Evolutionary conservation across 2,113 vertebrate species (phyloP).

Genomic region (Neotoma lepida): DNA sequence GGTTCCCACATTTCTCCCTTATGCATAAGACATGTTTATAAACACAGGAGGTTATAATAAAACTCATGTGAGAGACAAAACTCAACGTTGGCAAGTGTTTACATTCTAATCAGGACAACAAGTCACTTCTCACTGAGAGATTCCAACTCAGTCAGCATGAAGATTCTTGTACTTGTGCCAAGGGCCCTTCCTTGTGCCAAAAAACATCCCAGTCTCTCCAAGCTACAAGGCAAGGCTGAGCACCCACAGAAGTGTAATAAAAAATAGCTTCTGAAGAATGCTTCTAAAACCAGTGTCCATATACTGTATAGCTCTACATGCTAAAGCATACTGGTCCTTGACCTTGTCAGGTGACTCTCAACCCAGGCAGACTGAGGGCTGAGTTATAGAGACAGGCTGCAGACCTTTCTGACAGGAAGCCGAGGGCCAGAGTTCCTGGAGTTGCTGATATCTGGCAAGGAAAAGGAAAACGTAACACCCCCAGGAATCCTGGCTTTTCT

Average conservation of each 20-base stretch:
- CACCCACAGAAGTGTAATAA: neutral
- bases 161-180: slow-evolving; percentile 57
- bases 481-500: neutral
- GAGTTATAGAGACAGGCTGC: neutral
- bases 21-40: slow-evolving; percentile 70
- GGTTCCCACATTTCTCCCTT: slow-evolving; percentile 68
- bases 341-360: neutral
- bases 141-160: slow-evolving; percentile 54
- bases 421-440: neutral
- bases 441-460: neutral
- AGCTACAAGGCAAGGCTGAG: neutral
- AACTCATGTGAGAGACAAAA: slow-evolving; percentile 67
- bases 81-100: slow-evolving; percentile 69
- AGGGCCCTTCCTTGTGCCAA: neutral
- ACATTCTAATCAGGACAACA: slow-evolving; percentile 72
- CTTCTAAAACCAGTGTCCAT: neutral
- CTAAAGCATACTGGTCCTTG: neutral
- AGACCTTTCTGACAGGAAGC: neutral
- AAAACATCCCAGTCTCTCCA: neutral
- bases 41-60: slow-evolving; percentile 70
- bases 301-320: neutral
- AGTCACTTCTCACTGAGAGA: slow-evolving; percentile 75
- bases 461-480: neutral
- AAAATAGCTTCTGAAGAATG: neutral
- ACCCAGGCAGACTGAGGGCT: neutral